Evolutionary conservation across 2,113 vertebrate genomes (phyloP), one percentile per base, ranked within the genome.

Genomic region (Microtus richardsoni): DNA sequence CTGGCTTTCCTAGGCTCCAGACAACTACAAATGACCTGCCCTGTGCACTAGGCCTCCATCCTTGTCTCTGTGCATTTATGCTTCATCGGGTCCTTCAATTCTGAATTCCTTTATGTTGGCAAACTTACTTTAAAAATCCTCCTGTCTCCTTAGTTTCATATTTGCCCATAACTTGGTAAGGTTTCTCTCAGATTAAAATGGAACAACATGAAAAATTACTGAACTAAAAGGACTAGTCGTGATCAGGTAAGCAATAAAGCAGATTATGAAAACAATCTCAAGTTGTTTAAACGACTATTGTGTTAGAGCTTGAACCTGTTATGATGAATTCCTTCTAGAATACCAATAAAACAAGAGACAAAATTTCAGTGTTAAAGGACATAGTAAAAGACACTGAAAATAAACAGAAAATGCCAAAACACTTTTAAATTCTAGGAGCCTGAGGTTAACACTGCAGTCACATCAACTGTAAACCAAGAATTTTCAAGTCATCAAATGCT

Each of bases 281-380:
- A 90, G 70, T 3, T 92, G 41, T 58, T 75, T 85, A 44, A 95
- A 96, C 83, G 74, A 73, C 49, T 64, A 33, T 64, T 70, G 64
- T 89, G 70, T 41, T 89, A 84, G 16, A 91, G 70, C n/a, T 44
- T 74, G 47, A 74, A 39, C 74, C 79, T 79, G 33, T 89, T 74
- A 70, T 9, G 70, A 16, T 36, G 49, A 93, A 30, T 83, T 91
- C 64, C 24, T 33, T 91, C 83, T 94, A 80, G 87, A 96, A 96
- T 93, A 93, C 2, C 33, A 44, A 91, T 90, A 84, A 93, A 93
- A 94, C 13, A 75, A 83, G 52, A 95, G 95, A 93, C 54, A 78
- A 64, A 78, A 96, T 28, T 66, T 91, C 70, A n/a, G 86, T 89
- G 11, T 54, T 95, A 87, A 94, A 86, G 24, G 30, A 92, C 94